Evolutionary conservation across 2,888 invertebrate genomes (phyloP), one percentile per base, ranked within the genome.

Genomic region (Atrina japonica): DNA sequence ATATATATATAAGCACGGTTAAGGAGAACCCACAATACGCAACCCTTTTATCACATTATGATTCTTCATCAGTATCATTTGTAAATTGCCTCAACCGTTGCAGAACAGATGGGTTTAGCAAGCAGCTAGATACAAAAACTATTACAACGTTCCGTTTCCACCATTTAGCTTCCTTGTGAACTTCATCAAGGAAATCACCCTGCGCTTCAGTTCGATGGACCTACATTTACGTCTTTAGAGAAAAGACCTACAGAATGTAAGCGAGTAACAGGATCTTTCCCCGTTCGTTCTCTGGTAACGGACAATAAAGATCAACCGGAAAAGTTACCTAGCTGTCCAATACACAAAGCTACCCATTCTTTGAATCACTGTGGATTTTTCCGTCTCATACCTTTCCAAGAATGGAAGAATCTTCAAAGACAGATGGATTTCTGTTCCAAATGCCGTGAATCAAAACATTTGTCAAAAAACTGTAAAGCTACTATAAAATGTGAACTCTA

Each of bases 301-400:
- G 9, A 18, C 30, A 30, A 5, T 30, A 23, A 18, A 29, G 16
- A 16, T 11, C 2, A 18, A 29, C 6, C 5, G 5, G 56, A 56
- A 1, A 9, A 35, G 35, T n/a, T 23, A 6, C n/a, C 18, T 35
- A 58, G 30, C n/a, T n/a, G n/a, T n/a, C n/a, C n/a, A n/a, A n/a
- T n/a, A n/a, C n/a, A n/a, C n/a, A n/a, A n/a, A n/a, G n/a, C n/a
- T n/a, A 30, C 21, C 21, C 56, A 56, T 40, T 56, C 56, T 7
- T 40, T 56, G 18, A 56, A 56, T 56, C 35, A 35, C 40, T 56
- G 53, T 27, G n/a, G 30, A 53, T 25, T 30, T 18, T 53, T 53
- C n/a, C 5, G 53, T 18, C 30, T 23, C 1, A 30, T 23, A 56
- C 18, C 35, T 23, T 40, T 35, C 27, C 14, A 30, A 53, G 56